Evolutionary conservation across 2,888 invertebrate species (phyloP).

Genomic region (Bibio marci): DNA sequence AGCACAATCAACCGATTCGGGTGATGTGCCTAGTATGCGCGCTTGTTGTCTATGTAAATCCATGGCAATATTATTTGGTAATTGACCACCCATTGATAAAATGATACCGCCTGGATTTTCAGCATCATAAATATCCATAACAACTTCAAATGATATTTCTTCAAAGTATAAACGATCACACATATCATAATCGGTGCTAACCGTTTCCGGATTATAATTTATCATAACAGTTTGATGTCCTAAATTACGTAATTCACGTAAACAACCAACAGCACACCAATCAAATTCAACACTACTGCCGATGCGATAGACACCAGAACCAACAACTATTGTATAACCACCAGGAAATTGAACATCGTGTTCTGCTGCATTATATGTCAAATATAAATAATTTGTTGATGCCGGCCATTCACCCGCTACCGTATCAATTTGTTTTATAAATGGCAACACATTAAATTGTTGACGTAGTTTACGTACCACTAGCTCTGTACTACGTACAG

Average conservation of each 20-base stretch:
- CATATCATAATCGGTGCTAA: slow-evolving; percentile 99
- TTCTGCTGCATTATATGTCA: slow-evolving; percentile 80
- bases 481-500: slow-evolving; percentile 74
- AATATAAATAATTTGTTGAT: slow-evolving; percentile 92
- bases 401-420: slow-evolving; percentile 99
- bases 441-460: slow-evolving; percentile 62
- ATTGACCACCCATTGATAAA: slow-evolving; percentile 93
- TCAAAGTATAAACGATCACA: slow-evolving; percentile 97
- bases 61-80: slow-evolving; percentile 99
- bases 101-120: slow-evolving; percentile 92
- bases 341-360: slow-evolving; percentile 74
- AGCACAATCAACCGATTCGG: slow-evolving; percentile 92
- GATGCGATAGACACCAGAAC: slow-evolving; percentile 91
- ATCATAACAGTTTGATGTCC: slow-evolving; percentile 91
- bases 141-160: slow-evolving; percentile 96
- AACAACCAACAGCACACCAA: slow-evolving; percentile 96
- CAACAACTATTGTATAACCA: slow-evolving; percentile 72
- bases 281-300: slow-evolving; percentile 99
- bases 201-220: slow-evolving; percentile 99
- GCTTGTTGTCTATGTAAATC: slow-evolving; percentile 84
- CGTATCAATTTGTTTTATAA: slow-evolving; percentile 95
- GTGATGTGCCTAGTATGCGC: slow-evolving; percentile 83
- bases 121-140: slow-evolving; percentile 92
- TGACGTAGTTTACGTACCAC: slow-evolving; percentile 61
- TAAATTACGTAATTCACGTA: slow-evolving; percentile 74